phyloP scores from a whole-genome alignment of 2,888 invertebrate genomes.

The Heliconius charithonia region DNA sequence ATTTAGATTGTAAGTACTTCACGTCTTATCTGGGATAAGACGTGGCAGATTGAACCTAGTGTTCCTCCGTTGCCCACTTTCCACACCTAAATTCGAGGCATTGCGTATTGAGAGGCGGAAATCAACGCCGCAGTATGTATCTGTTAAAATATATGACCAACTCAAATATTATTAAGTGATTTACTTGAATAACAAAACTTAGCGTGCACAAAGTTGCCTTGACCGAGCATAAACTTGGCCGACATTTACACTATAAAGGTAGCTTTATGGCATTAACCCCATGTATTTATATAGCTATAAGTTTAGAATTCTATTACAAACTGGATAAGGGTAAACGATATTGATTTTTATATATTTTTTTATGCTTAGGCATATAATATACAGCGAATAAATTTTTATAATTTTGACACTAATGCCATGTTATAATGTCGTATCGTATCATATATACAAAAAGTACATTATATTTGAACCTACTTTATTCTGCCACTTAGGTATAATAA shows the following conservation, averaged over 20 bases:
- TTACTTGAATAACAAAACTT: not conserved
- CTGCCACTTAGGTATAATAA: too few species aligned
- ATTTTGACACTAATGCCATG: too few species aligned
- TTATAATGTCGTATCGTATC: too few species aligned
- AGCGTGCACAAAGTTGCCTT: constrained; percentile 20
- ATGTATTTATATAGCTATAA: constrained; percentile 21
- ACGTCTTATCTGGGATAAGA: not conserved
- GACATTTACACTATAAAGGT: constrained; percentile 26
- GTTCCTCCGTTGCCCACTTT: not conserved
- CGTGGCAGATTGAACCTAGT: not conserved
- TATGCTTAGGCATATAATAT: not conserved
- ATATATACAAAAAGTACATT: too few species aligned
- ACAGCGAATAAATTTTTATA: not conserved
- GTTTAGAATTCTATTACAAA: not conserved
- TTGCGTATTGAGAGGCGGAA: not conserved
- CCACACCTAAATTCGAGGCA: not conserved
- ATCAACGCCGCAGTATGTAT: not conserved
- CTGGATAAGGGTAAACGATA: not conserved
- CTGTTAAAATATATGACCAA: not conserved
- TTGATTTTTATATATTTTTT: not conserved
- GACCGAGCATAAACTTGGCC: constrained; percentile 29
- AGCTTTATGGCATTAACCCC: constrained; percentile 26
- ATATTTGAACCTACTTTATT: too few species aligned
- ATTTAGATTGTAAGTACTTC: not conserved
- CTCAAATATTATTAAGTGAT: not conserved